A percentile compares a stretch with the other conserved stretches of the same genome.
Evolutionary conservation across 2,888 invertebrate genomes (phyloP).

Genomic region (Dysmachus trigonus): DNA sequence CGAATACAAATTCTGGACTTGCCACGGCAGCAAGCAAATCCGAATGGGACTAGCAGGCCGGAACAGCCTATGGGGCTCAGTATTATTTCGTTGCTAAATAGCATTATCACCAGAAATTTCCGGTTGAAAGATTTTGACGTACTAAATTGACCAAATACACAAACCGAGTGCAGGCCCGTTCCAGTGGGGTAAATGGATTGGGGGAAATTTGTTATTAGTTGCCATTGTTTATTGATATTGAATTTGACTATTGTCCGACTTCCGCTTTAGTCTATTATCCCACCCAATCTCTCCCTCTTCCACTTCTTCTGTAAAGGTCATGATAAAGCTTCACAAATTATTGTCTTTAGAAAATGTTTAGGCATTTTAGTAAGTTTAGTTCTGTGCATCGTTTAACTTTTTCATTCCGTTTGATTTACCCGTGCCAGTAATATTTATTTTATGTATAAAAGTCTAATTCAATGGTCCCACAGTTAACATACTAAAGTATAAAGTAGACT

Average conservation of each 20-base stretch:
- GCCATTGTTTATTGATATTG: not conserved
- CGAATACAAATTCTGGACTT: not conserved
- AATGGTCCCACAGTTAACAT: not conserved
- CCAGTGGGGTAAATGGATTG: not conserved
- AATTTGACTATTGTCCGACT: not conserved
- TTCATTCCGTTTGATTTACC: not conserved
- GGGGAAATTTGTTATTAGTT: not conserved
- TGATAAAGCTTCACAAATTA: not conserved
- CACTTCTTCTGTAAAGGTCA: not conserved
- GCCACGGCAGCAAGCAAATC: not conserved
- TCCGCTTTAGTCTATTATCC: not conserved
- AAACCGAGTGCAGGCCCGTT: not conserved
- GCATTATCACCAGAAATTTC: not conserved
- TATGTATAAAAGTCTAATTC: not conserved
- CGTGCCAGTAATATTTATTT: not conserved
- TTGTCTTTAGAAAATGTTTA: not conserved
- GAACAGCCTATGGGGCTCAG: not conserved
- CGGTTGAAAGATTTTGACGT: not conserved
- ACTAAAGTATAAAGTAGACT: too few relatives aligned
- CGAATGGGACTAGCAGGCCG: not conserved
- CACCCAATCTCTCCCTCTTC: not conserved
- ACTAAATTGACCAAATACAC: not conserved
- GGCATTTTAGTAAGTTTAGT: not conserved
- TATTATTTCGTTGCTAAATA: not conserved
- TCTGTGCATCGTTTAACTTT: not conserved